Evolutionary conservation across 1,140 invertebrate species (phyloP), one percentile per base, ranked within the genome.

Genomic region (Neuroterus valhalla): DNA sequence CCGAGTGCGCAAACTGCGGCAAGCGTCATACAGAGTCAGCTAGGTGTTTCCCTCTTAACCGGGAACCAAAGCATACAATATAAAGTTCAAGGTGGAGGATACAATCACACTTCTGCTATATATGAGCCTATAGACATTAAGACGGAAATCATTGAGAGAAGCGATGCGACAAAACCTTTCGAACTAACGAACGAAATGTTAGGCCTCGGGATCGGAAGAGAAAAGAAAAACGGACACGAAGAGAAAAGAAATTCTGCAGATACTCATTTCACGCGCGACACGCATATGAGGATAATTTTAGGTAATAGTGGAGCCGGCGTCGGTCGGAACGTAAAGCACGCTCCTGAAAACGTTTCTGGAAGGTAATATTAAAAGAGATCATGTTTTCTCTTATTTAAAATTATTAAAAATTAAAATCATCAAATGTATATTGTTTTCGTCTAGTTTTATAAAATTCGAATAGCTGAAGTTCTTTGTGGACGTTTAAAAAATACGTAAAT

Each of bases 261-360:
- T 77, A 90, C 90, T 17, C 95, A 96, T 84, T 96, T 96, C 87
- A 94, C 94, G 42, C 91, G 95, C 10, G 96, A 97, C 86, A 96
- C 96, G 10, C 96, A 97, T 81, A 97, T 97, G 96, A 92, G 95
- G 80, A 97, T 97, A 75, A 97, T 97, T 83, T 88, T 97, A 74
- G 96, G 96, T 3, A 93, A 92, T 72, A 91, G 90, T 50, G 90
- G 91, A n/a, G 87, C 86, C 48, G 90, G 84, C 55, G 86, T 79
- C 15, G 74, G 76, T 12, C 72, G 78, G 55, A 81, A 81, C 26
- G 74, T 75, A 15, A 81, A 79, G 66, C 76, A 79, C 67, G 74
- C 82, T 17, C 73, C 86, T 6, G 88, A 89, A 50, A 87, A 88
- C 74, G 85, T 84, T 74, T 82, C 84, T 77, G 81, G 84, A 72